phyloP scores from a whole-genome alignment of 2,888 invertebrate genomes.

The Yponomeuta sedellus region DNA sequence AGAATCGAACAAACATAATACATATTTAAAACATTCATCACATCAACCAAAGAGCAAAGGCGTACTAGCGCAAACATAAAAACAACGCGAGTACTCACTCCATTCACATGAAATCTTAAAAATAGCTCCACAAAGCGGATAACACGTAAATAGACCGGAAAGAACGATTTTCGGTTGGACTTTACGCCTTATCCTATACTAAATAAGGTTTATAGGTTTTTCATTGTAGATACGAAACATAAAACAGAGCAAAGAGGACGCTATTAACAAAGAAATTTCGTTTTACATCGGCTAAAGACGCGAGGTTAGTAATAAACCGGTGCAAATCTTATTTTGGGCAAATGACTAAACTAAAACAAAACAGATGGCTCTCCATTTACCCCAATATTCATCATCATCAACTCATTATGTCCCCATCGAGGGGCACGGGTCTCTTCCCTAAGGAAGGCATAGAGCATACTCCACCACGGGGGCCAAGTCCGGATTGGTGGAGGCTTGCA shows the following conservation, averaged over 20 bases:
- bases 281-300: too few relatives aligned
- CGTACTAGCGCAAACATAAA: background rate
- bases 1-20: background rate
- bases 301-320: too few relatives aligned
- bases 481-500: too few relatives aligned
- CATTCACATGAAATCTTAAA: constrained; percentile 6
- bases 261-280: too few relatives aligned
- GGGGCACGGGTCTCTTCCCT: too few relatives aligned
- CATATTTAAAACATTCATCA: background rate
- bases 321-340: too few relatives aligned
- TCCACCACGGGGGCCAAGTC: too few relatives aligned
- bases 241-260: background rate
- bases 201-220: background rate
- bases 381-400: too few relatives aligned
- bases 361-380: too few relatives aligned
- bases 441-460: too few relatives aligned
- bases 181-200: background rate
- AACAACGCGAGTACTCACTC: background rate
- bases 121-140: background rate
- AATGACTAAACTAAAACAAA: too few relatives aligned
- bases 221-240: background rate
- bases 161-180: background rate
- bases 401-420: too few relatives aligned
- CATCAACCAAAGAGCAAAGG: background rate
- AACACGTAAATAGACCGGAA: constrained; percentile 2